These are phyloP conservation scores for Drosophila persimilis DNA, from an alignment of 1,140 invertebrate genomes.

Conservation along the genomic window DNA sequence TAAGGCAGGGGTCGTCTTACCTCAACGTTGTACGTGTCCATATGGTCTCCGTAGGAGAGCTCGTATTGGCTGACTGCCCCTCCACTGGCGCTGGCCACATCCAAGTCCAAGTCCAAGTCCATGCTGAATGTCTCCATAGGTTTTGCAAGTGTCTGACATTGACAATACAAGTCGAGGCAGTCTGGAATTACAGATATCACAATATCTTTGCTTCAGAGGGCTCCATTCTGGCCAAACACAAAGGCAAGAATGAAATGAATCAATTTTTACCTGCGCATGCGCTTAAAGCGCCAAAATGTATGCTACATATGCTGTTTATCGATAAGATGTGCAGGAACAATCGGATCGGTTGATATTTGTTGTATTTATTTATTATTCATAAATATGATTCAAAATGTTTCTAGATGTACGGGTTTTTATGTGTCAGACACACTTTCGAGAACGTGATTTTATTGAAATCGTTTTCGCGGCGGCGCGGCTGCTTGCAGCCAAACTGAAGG, in stretches of 20 bases:
- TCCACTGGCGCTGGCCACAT: slow-evolving; percentile 31
- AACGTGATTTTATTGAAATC: too few relatives aligned
- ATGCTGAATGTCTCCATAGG: slow-evolving; percentile 58
- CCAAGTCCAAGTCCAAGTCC: slow-evolving; percentile 43
- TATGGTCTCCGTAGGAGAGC: slow-evolving; percentile 53
- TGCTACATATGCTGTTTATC: slow-evolving; percentile 33
- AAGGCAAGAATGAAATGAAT: slow-evolving; percentile 26
- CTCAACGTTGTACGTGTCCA: slow-evolving; percentile 73
- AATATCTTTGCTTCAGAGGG: slow-evolving; percentile 16
- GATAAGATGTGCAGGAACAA: slow-evolving; percentile 3
- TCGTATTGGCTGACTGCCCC: not conserved
- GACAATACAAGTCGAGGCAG: slow-evolving; percentile 31
- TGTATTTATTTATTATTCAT: not conserved
- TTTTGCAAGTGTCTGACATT: slow-evolving; percentile 53
- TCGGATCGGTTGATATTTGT: not conserved
- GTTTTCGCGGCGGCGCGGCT: too few relatives aligned
- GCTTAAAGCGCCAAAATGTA: slow-evolving; percentile 13
- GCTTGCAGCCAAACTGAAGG: too few relatives aligned
- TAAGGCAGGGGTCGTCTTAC: slow-evolving; percentile 29
- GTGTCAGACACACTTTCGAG: not conserved
- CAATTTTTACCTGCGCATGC: slow-evolving; percentile 44
- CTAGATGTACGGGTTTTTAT: slow-evolving; percentile 21
- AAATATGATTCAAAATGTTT: not conserved
- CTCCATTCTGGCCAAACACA: slow-evolving; percentile 22
- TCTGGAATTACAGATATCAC: slow-evolving; percentile 14